phyloP scores from a whole-genome alignment of 2,113 vertebrate genomes.

The Hemiscyllium ocellatum region DNA sequence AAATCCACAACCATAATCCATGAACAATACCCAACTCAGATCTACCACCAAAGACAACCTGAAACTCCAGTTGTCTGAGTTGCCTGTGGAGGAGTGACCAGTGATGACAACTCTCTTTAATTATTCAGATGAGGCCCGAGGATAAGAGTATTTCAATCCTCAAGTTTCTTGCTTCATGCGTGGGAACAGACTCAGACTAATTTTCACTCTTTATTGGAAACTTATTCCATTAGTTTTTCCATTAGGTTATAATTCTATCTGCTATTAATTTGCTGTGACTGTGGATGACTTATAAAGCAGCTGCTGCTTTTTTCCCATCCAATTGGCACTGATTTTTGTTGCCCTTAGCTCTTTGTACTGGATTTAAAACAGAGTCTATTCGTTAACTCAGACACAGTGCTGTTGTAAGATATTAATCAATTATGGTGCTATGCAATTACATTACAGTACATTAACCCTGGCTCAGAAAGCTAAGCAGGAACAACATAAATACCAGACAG shows the following conservation, averaged over 20 bases:
- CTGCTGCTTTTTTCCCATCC: background rate
- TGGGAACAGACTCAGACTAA: background rate
- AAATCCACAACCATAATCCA: no score
- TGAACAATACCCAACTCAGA: no score
- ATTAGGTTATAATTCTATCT: background rate
- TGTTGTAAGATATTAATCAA: background rate
- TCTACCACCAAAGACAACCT: no score
- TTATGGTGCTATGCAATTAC: background rate
- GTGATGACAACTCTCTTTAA: no score
- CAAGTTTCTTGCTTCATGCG: background rate
- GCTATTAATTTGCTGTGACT: background rate
- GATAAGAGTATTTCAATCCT: no score
- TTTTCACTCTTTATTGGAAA: background rate
- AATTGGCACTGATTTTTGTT: background rate
- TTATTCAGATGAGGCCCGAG: no score
- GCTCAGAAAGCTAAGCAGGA: background rate
- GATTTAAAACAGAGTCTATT: background rate
- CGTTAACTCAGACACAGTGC: background rate
- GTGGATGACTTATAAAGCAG: background rate
- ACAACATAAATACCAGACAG: background rate
- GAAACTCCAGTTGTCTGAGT: no score
- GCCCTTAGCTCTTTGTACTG: background rate
- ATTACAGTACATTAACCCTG: background rate
- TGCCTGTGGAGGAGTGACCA: no score
- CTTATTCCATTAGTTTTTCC: background rate